Evolutionary conservation across 2,888 invertebrate species (phyloP), one percentile per base, ranked within the genome.

Genomic region (Vandiemenella viatica): DNA sequence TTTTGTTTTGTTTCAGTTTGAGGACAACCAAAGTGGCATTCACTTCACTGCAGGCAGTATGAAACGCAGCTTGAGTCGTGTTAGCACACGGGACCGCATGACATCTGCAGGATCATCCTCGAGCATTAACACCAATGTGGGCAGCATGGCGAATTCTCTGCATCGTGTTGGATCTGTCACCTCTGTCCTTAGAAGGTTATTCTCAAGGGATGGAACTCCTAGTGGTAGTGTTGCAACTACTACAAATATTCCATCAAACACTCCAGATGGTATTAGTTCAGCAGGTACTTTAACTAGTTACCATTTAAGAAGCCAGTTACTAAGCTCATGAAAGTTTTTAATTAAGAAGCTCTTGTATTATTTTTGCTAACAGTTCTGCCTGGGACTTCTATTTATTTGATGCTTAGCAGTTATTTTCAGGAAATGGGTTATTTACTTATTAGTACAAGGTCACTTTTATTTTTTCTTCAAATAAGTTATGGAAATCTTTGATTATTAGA

Each of bases 151-250:
- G 48, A 75, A 74, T 13, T 75, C 80, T 0, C 66, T 88, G 58
- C 75, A 81, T 0, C 71, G 86, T 44, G 80, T 80, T 1, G 80
- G 78, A 58, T 86, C 87, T 0, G 85, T 86, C 26, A 82, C 86
- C 0, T 83, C 80, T 10, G 80, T 84, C 60, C 65, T 88, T 6
- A 84, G 83, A 61, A 72, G 83, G 54, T 69, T 88, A 46, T 82
- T 88, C 60, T 83, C 81, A 43, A 77, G 82, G 52, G 87, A 86
- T 53, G 85, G 85, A 32, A 32, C 13, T 4, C 10, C 32, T 32
- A 32, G 13, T 13, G n/a, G n/a, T 32, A 13, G 10, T 13, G 20
- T 43, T 43, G n/a, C 43, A 32, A n/a, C 32, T 13, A 13, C 32
- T 32, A 32, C 32, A 32, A 32, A 32, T 32, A 32, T n/a, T 4